Percentiles rank a stretch among this genome's conserved stretches.
Conservation (phyloP, 2,888 invertebrate species). For the Epirrhoe tristata region DNA sequence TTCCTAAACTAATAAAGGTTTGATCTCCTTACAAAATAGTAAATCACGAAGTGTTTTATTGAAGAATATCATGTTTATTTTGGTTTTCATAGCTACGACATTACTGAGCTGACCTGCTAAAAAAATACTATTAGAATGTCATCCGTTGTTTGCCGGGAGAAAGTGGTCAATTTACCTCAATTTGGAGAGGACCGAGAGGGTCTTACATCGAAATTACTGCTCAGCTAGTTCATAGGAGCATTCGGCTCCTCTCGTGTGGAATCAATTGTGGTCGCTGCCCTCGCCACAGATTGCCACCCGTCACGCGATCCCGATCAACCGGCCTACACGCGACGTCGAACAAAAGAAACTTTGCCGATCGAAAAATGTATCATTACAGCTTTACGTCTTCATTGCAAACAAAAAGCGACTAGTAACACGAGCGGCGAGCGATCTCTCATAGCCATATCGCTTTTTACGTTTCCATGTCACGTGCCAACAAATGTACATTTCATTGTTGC, state of each 20-base stretch:
- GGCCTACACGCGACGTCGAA: constrained; percentile 74
- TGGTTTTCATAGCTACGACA: constrained; percentile 17
- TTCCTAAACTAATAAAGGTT: constrained; percentile 54
- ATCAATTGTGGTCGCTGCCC: constrained; percentile 79
- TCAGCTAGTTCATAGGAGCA: constrained; percentile 25
- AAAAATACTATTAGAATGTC: neutral
- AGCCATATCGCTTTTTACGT: constrained; percentile 27
- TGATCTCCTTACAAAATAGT: constrained; percentile 43
- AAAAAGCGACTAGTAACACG: constrained; percentile 44
- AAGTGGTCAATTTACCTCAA: constrained; percentile 28
- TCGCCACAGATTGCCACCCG: constrained; percentile 73
- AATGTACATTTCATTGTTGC: constrained; percentile 64
- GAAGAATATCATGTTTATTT: constrained; percentile 38
- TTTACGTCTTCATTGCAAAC: constrained; percentile 55
- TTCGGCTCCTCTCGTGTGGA: constrained; percentile 62
- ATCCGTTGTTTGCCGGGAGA: constrained; percentile 13
- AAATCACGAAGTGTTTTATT: constrained; percentile 50
- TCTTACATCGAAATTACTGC: constrained; percentile 22
- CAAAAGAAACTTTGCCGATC: constrained; percentile 73
- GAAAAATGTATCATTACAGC: constrained; percentile 62
- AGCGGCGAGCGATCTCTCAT: constrained; percentile 28
- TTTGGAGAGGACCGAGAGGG: constrained; percentile 24
- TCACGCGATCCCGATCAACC: constrained; percentile 80
- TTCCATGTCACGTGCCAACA: constrained; percentile 26
- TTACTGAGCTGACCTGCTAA: constrained; percentile 1